Base-by-base conservation (phyloP, 2,888 invertebrate species). In the Drosophila picticornis region DNA sequence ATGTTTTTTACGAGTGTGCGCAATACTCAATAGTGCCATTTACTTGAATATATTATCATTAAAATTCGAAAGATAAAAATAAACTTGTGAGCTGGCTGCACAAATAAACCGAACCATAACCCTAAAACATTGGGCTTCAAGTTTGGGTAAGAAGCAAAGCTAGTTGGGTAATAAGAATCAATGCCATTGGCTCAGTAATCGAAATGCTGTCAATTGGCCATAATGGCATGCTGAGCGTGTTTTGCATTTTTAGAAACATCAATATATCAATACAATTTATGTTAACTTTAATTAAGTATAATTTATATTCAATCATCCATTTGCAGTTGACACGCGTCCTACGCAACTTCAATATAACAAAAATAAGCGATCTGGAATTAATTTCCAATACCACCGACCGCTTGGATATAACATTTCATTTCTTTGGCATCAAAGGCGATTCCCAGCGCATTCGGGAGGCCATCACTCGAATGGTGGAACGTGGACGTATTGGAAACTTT, bases 311-410 rank as follows among this genome's bases (percentile, higher is more conserved):
- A 55, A 22, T 38, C 5, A 13, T 29, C 53, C 10, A 16, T 79
- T 79, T 84, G 74, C 94, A 96, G 96, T 94, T 96, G 80, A 94
- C 95, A 52, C 95, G 94, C 79, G 95, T 96, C 85, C 93, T 96
- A 81, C 95, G 94, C 90, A 94, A 94, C 78, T 95, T 95, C 64
- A 96, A 96, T 91, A 95, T 96, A 62, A 95, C 96, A 22, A 95
- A 95, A 90, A 95, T 96, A 82, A 94, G 96, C 83, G 95, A 95
- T 82, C 84, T 93, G 70, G 93, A 93, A 94, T 94, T 96, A 82
- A 94, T 96, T 84, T 96, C 95, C 90, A 94, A 96, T 89, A 95
- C 92, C 75, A 91, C 92, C 75, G 93, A 94, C 86, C 94, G 94
- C 32, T 91, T 94, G 79, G 94, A 94, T 78, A 94, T 94, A 72